Percentiles rank a stretch among this genome's conserved stretches.
Evolutionary conservation across 2,797 vertebrate species (phyloP).

Genomic region (Malacoraja senta): DNA sequence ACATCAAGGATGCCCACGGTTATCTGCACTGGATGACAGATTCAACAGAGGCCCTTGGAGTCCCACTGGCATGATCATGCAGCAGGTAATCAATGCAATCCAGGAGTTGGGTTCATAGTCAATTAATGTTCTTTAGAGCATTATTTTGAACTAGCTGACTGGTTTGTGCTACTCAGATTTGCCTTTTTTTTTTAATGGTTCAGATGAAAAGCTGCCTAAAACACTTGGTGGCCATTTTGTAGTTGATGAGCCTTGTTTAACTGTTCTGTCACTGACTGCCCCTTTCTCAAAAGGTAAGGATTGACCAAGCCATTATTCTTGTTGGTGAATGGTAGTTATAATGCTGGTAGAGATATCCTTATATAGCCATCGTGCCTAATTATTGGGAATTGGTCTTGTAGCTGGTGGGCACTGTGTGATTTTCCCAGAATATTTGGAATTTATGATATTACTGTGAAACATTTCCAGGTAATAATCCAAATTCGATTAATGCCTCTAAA

Average conservation of each 20-base stretch:
- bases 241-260: neutral
- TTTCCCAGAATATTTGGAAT: neutral
- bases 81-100: conserved; percentile 30
- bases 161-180: conserved; percentile 14
- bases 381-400: neutral
- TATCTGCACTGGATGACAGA: conserved; percentile 24
- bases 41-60: conserved; percentile 30
- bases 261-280: neutral
- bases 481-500: neutral
- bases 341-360: neutral
- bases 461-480: neutral
- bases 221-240: neutral
- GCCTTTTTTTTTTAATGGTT: neutral
- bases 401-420: neutral
- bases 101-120: conserved; percentile 33
- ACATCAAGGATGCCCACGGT: conserved; percentile 25
- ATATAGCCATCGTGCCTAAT: neutral
- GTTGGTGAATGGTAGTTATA: neutral
- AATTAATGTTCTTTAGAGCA: conserved; percentile 28
- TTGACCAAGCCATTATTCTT: conserved; percentile 14
- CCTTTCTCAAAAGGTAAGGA: conserved; percentile 30
- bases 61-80: conserved; percentile 21
- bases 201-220: neutral
- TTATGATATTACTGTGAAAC: neutral
- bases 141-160: conserved; percentile 26